These are phyloP conservation scores for Papilio polytes DNA, from an alignment of 1,140 invertebrate species.

Conservation along the genomic window DNA sequence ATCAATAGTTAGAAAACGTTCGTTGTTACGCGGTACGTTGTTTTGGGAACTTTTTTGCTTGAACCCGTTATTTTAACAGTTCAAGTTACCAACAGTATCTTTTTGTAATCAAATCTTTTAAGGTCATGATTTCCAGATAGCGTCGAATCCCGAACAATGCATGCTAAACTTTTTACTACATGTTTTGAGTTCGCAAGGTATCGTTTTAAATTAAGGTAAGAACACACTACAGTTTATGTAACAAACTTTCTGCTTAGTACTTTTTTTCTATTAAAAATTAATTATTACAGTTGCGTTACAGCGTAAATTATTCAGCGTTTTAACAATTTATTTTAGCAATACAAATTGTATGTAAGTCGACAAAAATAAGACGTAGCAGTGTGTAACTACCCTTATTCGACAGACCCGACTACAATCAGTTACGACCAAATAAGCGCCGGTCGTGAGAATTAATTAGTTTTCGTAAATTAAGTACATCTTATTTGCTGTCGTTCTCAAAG, in stretches of 20 bases:
- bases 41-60: not conserved
- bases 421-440: not conserved
- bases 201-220: not conserved
- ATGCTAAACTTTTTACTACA: not conserved
- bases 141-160: not conserved
- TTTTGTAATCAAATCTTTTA: slow-evolving; percentile 9
- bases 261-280: not conserved
- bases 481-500: not conserved
- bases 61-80: not conserved
- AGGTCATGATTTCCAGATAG: slow-evolving; percentile 3
- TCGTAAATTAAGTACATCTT: not conserved
- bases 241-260: not conserved
- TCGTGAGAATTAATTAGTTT: slow-evolving; percentile 5
- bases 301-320: not conserved
- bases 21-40: not conserved
- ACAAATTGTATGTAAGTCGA: not conserved
- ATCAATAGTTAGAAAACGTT: not conserved
- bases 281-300: not conserved
- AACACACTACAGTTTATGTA: not conserved
- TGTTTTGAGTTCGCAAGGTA: not conserved
- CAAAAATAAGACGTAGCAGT: not conserved
- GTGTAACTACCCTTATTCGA: not conserved
- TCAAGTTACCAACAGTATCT: not conserved
- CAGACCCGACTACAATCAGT: not conserved
- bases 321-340: not conserved